phyloP scores from a whole-genome alignment of 2,113 vertebrate genomes.

The Seriola quinqueradiata region DNA sequence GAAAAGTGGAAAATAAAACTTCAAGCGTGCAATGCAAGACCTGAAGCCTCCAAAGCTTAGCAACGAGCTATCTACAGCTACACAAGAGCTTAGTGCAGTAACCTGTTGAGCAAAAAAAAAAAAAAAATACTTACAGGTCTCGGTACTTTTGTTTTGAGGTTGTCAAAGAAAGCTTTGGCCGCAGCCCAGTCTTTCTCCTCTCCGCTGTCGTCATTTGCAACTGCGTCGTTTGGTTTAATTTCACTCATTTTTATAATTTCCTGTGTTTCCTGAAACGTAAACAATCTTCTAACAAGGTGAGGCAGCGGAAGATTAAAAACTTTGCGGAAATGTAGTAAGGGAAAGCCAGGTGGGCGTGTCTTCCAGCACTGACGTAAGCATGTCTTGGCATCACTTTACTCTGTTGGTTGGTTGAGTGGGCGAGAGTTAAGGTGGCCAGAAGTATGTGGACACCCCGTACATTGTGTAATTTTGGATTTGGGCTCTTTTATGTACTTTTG shows the following conservation, averaged over 20 bases:
- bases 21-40: too few relatives aligned
- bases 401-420: too few relatives aligned
- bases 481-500: too few relatives aligned
- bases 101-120: neutral
- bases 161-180: conserved; percentile 87
- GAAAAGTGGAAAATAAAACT: too few relatives aligned
- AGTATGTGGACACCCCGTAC: neutral
- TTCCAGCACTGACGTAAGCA: conserved; percentile 24
- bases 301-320: neutral
- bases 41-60: neutral
- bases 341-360: conserved; percentile 34
- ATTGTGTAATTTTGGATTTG: too few relatives aligned
- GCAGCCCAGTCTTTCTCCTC: conserved; percentile 84
- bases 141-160: conserved; percentile 81
- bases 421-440: neutral
- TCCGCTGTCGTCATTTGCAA: neutral
- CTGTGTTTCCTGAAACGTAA: neutral
- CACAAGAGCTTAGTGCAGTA: neutral
- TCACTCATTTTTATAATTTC: conserved; percentile 69
- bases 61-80: neutral
- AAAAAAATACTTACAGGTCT: conserved; percentile 84
- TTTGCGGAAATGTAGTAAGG: conserved; percentile 59
- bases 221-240: conserved; percentile 25
- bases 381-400: neutral
- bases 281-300: rapidly evolving